A percentile compares a stretch with the other conserved stretches of the same genome.
These are phyloP conservation scores for Saxidomus purpurata DNA, from an alignment of 1,140 invertebrate species.

Conservation along the genomic window DNA sequence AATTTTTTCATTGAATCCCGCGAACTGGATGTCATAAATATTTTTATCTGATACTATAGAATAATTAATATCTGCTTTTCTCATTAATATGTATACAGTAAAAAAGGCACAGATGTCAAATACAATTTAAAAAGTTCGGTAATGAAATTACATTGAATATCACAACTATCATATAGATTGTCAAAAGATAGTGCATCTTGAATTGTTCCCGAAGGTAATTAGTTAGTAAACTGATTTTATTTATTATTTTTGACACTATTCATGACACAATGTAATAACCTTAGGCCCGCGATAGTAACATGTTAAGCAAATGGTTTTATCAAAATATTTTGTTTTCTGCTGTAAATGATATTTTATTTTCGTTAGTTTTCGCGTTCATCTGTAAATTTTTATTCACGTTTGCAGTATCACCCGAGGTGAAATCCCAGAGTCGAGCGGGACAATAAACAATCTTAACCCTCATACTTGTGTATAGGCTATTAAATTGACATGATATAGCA, in stretches of 20 bases:
- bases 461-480: no score
- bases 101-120: conserved; percentile 1
- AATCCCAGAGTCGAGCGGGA: no score
- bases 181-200: background rate
- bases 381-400: no score
- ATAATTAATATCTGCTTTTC: background rate
- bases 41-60: background rate
- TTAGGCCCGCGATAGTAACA: background rate
- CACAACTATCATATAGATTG: background rate
- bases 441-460: no score
- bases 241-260: background rate
- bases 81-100: background rate
- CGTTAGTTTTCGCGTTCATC: no score
- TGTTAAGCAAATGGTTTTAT: no score
- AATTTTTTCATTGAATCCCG: no score
- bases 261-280: background rate
- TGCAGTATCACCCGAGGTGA: no score
- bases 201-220: background rate
- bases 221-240: background rate
- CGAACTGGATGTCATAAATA: no score
- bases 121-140: background rate
- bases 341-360: no score
- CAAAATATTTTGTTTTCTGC: no score
- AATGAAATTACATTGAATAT: conserved; percentile 3
- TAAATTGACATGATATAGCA: no score